phyloP scores from a whole-genome alignment of 2,797 vertebrate species.

The Dermochelys coriacea region DNA sequence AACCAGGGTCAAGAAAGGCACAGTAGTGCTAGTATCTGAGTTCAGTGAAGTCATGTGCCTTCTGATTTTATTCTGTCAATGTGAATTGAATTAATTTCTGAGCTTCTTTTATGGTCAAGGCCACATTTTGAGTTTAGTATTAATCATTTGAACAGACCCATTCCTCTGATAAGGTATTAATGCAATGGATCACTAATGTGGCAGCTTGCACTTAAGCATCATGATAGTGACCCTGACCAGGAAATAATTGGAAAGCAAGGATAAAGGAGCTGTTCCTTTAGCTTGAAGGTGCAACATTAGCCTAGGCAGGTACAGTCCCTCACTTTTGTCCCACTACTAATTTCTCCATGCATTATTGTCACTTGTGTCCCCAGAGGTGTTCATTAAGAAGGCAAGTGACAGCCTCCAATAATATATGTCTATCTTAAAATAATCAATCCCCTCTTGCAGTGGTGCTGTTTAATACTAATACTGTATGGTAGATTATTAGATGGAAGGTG shows the following conservation, averaged over 20 bases:
- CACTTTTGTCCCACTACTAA: slow-evolving; percentile 63
- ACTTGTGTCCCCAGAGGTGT: slow-evolving; percentile 58
- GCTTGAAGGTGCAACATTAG: slow-evolving; percentile 46
- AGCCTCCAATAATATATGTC: slow-evolving; percentile 74
- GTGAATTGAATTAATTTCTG: slow-evolving; percentile 58
- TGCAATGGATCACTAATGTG: slow-evolving; percentile 65
- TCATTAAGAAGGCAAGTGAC: slow-evolving; percentile 72
- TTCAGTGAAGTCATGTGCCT: slow-evolving; percentile 44
- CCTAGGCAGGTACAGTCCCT: slow-evolving; percentile 64
- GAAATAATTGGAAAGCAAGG: slow-evolving; percentile 69
- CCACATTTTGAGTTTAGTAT: slow-evolving; percentile 45
- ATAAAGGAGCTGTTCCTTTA: slow-evolving; percentile 42
- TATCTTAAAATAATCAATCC: slow-evolving; percentile 71
- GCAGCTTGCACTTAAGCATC: slow-evolving; percentile 42
- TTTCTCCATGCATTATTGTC: slow-evolving; percentile 71
- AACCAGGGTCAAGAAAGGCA: slow-evolving; percentile 11
- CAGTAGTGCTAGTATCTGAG: not conserved
- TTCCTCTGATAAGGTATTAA: slow-evolving; percentile 53
- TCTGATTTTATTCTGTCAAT: slow-evolving; percentile 36
- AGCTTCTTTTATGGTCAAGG: slow-evolving; percentile 41
- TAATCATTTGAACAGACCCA: slow-evolving; percentile 40
- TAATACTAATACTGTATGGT: slow-evolving; percentile 53
- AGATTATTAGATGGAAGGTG: slow-evolving; percentile 71
- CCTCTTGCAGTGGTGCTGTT: slow-evolving; percentile 71
- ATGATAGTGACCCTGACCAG: slow-evolving; percentile 70